Conservation (phyloP, 2,113 vertebrate species). For the Ameiurus melas region DNA sequence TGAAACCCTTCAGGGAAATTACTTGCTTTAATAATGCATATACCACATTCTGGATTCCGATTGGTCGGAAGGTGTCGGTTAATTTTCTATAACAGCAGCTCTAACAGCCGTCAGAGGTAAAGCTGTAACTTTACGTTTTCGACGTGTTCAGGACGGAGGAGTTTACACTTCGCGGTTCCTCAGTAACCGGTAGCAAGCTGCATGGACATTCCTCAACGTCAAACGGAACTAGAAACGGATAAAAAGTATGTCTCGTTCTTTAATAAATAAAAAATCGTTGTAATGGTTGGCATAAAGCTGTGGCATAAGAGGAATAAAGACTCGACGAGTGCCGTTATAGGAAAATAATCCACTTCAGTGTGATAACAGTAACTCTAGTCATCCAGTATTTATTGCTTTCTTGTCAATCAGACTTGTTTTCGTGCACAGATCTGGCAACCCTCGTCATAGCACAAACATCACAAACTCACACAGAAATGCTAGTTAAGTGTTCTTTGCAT, state of each 20-base stretch:
- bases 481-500: not conserved
- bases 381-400: not conserved
- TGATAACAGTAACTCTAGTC: not conserved
- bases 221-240: not conserved
- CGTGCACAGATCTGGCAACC: no score
- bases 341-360: no score
- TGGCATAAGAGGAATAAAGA: no score
- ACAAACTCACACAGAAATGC: not conserved
- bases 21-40: not conserved
- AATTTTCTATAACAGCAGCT: not conserved
- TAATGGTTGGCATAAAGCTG: not conserved
- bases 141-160: not conserved
- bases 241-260: not conserved
- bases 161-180: not conserved
- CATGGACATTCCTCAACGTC: not conserved
- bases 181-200: no score
- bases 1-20: constrained; percentile 12
- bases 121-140: not conserved
- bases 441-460: not conserved
- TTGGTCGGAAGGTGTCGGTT: not conserved
- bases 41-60: not conserved
- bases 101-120: no score
- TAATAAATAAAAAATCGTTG: not conserved
- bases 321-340: no score
- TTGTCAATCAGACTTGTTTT: not conserved